phyloP scores from a whole-genome alignment of 2,888 invertebrate genomes.

The Sphecodes monilicornis region DNA sequence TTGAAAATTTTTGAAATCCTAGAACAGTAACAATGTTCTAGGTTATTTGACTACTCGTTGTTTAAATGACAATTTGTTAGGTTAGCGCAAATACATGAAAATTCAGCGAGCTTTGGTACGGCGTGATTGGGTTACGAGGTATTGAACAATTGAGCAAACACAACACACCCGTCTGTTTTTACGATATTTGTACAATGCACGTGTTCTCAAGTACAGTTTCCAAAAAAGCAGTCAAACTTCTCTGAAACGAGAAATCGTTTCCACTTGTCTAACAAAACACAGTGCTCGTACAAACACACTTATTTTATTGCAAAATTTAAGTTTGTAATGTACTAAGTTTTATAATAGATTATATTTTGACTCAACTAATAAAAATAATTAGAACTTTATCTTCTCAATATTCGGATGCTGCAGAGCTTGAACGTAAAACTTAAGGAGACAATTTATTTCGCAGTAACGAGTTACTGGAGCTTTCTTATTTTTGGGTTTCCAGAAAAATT shows the following conservation, averaged over 20 bases:
- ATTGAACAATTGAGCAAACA: background rate
- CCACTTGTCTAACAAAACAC: background rate
- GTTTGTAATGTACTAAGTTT: no score
- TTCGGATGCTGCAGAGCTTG: background rate
- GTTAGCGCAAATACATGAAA: background rate
- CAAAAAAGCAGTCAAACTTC: background rate
- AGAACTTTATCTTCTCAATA: background rate
- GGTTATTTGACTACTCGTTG: background rate
- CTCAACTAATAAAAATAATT: background rate
- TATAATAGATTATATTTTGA: background rate
- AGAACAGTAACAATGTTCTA: no score
- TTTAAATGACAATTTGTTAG: conserved; percentile 1
- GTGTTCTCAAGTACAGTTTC: background rate
- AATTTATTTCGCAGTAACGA: background rate
- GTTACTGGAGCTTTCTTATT: background rate
- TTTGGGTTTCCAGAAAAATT: background rate
- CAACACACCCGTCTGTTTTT: background rate
- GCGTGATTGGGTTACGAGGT: conserved; percentile 4
- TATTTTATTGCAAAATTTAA: background rate
- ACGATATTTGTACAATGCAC: background rate
- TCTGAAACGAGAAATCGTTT: background rate
- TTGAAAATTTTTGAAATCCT: no score
- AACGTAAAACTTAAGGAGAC: background rate
- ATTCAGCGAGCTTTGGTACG: background rate
- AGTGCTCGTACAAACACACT: background rate